Conservation (phyloP, 2,797 vertebrate species). For the Babyrousa celebensis region DNA sequence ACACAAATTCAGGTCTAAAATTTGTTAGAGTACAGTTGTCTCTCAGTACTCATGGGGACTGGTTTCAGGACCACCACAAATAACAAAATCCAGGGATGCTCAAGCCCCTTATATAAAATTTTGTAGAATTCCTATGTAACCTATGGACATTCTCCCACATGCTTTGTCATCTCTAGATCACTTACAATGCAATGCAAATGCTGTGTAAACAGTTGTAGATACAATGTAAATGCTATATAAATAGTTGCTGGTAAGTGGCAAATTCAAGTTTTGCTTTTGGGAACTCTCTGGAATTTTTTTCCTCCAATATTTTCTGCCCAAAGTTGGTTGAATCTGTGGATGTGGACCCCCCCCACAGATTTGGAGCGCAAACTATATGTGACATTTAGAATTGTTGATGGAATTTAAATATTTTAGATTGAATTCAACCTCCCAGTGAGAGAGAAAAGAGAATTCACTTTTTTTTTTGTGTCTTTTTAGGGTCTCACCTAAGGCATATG, state of each 20-base stretch:
- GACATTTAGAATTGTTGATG: constrained; percentile 44
- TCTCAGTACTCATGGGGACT: neutral
- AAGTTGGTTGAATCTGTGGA: neutral
- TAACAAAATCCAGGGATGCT: neutral
- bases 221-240: neutral
- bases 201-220: neutral
- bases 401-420: constrained; percentile 54
- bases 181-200: neutral
- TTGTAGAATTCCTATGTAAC: neutral
- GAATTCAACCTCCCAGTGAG: neutral
- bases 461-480: too few species aligned
- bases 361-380: neutral
- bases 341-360: neutral
- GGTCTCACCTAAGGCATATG: too few species aligned
- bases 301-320: neutral
- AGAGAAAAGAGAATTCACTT: neutral
- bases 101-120: neutral
- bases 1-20: neutral
- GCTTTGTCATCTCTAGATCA: neutral
- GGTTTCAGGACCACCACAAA: neutral
- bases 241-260: neutral
- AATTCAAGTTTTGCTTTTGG: neutral
- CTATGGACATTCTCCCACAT: neutral
- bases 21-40: neutral
- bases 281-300: neutral